These are phyloP conservation scores for Lissocephala sabroskyi DNA, from an alignment of 2,888 invertebrate genomes.

Conservation along the genomic window DNA sequence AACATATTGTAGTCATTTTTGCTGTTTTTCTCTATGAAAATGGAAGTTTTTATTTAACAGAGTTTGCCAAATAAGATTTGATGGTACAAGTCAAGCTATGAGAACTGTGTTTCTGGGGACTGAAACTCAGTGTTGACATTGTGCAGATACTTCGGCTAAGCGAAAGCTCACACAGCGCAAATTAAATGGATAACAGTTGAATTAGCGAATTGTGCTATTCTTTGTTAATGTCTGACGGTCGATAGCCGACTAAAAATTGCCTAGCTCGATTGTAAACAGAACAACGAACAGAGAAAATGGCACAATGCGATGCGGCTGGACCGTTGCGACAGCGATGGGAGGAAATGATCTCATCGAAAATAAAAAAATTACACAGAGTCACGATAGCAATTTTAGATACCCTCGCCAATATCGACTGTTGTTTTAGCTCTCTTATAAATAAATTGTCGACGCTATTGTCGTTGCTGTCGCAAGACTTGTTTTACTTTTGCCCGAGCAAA, in stretches of 20 bases:
- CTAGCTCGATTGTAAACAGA: constrained; percentile 12
- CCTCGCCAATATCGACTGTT: constrained; percentile 29
- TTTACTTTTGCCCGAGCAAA: constrained; percentile 45
- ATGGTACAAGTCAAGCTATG: too few relatives aligned
- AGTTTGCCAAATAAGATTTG: too few relatives aligned
- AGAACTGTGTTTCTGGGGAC: too few relatives aligned
- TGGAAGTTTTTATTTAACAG: too few relatives aligned
- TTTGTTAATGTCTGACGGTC: constrained; percentile 16
- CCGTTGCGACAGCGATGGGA: constrained; percentile 45
- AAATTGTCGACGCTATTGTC: too few relatives aligned
- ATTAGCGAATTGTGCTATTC: constrained; percentile 57
- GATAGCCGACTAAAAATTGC: constrained; percentile 18
- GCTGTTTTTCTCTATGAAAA: too few relatives aligned
- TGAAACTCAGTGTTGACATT: too few relatives aligned
- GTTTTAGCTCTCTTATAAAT: constrained; percentile 52
- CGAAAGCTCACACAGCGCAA: background rate
- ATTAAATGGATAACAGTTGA: constrained; percentile 8
- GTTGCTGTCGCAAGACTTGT: constrained; percentile 17
- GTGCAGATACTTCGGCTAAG: constrained; percentile 12
- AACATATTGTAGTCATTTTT: too few relatives aligned
- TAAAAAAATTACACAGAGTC: constrained; percentile 68
- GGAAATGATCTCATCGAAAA: constrained; percentile 68
- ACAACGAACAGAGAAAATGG: constrained; percentile 20
- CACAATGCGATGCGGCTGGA: constrained; percentile 24
- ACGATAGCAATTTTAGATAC: constrained; percentile 66